Conservation (phyloP, 1,140 invertebrate species). For the Drosophila watanabei region DNA sequence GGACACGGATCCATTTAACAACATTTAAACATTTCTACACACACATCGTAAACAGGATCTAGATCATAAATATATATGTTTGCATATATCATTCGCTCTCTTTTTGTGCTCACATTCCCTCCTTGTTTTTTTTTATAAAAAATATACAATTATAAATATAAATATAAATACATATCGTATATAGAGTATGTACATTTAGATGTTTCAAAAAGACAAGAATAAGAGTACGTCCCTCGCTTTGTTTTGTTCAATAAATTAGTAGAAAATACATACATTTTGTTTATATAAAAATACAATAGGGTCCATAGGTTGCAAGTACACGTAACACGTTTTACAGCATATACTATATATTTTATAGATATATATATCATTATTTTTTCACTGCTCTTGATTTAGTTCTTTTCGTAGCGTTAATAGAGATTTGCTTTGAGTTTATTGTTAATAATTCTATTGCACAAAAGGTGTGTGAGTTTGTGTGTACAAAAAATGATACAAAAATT, state of each 20-base stretch:
- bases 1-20: slow-evolving; percentile 50
- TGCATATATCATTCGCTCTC: slow-evolving; percentile 28
- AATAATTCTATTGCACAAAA: slow-evolving; percentile 39
- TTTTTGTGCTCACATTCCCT: neutral
- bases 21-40: slow-evolving; percentile 51
- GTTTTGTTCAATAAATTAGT: slow-evolving; percentile 69
- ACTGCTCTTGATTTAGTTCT: slow-evolving; percentile 20
- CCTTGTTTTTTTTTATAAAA: slow-evolving; percentile 17
- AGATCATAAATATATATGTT: slow-evolving; percentile 15
- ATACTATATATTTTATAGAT: slow-evolving; percentile 10
- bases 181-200: slow-evolving; percentile 45
- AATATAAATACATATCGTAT: slow-evolving; percentile 44
- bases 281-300: slow-evolving; percentile 83
- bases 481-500: slow-evolving; percentile 41
- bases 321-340: slow-evolving; percentile 37
- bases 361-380: slow-evolving; percentile 26
- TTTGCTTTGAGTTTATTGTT: slow-evolving; percentile 27
- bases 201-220: slow-evolving; percentile 49
- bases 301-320: slow-evolving; percentile 72
- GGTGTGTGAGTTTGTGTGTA: slow-evolving; percentile 12
- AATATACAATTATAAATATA: slow-evolving; percentile 55
- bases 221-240: slow-evolving; percentile 27
- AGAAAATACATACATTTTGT: slow-evolving; percentile 68
- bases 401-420: slow-evolving; percentile 20
- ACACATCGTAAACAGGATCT: slow-evolving; percentile 52